Evolutionary conservation across 1,140 invertebrate species (phyloP).

Genomic region (Danaus melanippus): DNA sequence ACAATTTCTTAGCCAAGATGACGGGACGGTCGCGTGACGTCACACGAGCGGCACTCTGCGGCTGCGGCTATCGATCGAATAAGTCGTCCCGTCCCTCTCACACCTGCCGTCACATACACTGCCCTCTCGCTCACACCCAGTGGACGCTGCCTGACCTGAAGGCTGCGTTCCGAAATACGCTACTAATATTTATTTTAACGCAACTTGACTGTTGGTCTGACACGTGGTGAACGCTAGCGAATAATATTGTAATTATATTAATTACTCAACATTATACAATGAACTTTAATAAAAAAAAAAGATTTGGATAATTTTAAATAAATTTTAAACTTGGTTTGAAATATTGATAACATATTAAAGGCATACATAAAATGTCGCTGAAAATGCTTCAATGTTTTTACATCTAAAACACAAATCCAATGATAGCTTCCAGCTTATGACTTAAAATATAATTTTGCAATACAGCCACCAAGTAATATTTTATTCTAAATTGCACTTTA

Average conservation of each 20-base stretch:
- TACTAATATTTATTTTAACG: slow-evolving; percentile 72
- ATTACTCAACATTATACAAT: background rate
- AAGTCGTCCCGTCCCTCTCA: slow-evolving; percentile 44
- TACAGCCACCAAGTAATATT: too few species aligned
- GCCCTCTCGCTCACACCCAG: slow-evolving; percentile 38
- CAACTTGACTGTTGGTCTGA: slow-evolving; percentile 41
- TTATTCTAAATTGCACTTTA: too few species aligned
- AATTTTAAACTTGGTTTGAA: background rate
- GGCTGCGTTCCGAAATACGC: slow-evolving; percentile 64
- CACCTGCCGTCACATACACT: slow-evolving; percentile 29
- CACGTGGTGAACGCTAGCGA: slow-evolving; percentile 40
- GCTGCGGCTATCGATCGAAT: slow-evolving; percentile 69
- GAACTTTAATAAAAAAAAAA: background rate
- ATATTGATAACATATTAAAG: background rate
- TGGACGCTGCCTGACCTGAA: slow-evolving; percentile 38
- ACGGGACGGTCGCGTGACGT: slow-evolving; percentile 66
- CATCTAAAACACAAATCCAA: too few species aligned
- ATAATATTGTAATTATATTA: background rate
- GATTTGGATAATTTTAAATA: slow-evolving; percentile 2
- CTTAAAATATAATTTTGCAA: too few species aligned
- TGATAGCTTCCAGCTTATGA: too few species aligned
- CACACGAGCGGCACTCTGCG: slow-evolving; percentile 63
- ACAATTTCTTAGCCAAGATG: slow-evolving; percentile 67
- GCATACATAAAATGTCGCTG: too few species aligned
- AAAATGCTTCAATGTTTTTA: too few species aligned